Evolutionary conservation across 2,113 vertebrate species (phyloP).

Genomic region (Eleginops maclovinus): DNA sequence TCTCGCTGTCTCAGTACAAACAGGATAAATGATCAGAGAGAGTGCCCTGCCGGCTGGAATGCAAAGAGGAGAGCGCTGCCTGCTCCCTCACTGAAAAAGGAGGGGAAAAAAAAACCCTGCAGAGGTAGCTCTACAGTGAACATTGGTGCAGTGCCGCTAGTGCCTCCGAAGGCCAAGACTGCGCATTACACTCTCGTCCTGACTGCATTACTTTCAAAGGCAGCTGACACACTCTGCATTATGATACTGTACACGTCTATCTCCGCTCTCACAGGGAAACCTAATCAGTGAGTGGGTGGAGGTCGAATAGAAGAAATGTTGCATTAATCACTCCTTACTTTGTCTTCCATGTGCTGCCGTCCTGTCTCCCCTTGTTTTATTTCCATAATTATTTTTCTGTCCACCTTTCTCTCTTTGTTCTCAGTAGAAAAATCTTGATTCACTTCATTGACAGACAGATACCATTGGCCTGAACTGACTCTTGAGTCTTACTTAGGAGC

Average conservation of each 20-base stretch:
- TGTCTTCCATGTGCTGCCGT: constrained; percentile 32
- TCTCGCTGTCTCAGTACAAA: constrained; percentile 7
- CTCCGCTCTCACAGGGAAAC: constrained; percentile 21
- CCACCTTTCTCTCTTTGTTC: not conserved
- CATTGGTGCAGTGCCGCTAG: constrained; percentile 56
- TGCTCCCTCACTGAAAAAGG: constrained; percentile 3
- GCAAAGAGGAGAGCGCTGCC: constrained; percentile 16
- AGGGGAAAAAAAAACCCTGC: constrained; percentile 28
- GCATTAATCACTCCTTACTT: constrained; percentile 44
- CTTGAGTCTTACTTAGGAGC: constrained; percentile 37
- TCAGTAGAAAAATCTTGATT: constrained; percentile 32
- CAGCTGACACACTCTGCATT: constrained; percentile 39
- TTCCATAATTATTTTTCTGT: constrained; percentile 1
- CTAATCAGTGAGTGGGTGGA: constrained; percentile 44
- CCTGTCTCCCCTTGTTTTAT: constrained; percentile 26
- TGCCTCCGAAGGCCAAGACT: constrained; percentile 33
- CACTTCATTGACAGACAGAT: constrained; percentile 36
- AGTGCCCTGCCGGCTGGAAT: not conserved
- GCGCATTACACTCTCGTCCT: constrained; percentile 8
- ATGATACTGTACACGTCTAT: constrained; percentile 39
- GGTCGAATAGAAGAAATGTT: constrained; percentile 38
- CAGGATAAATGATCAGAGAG: constrained; percentile 10
- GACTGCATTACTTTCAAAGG: constrained; percentile 26
- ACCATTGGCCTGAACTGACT: constrained; percentile 36
- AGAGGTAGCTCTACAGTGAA: constrained; percentile 22